Percentiles rank a stretch among this genome's conserved stretches.
Conservation (phyloP, 2,113 vertebrate species). For the Scolopax mira region DNA sequence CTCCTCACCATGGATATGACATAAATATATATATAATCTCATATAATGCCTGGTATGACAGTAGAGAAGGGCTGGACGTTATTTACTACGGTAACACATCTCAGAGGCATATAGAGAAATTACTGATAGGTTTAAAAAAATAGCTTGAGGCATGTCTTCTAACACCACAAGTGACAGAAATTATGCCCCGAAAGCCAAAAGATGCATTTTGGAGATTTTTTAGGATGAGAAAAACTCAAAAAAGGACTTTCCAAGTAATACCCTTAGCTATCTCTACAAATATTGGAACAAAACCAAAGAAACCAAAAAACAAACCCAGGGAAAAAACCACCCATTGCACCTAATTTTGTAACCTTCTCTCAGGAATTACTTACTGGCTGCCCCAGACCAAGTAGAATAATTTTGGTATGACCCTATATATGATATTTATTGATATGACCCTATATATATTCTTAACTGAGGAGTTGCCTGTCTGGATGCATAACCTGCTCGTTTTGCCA, state of each 20-base stretch:
- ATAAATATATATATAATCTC: neutral
- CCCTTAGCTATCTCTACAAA: neutral
- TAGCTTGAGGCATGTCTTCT: neutral
- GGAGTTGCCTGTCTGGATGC: neutral
- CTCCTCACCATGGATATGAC: neutral
- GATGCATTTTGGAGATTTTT: neutral
- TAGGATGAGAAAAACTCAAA: neutral
- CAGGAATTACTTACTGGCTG: neutral
- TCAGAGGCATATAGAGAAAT: neutral
- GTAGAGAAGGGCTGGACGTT: neutral
- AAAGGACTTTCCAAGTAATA: neutral
- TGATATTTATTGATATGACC: neutral
- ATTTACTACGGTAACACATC: neutral
- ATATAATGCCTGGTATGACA: neutral
- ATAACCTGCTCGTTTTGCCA: neutral
- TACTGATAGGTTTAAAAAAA: neutral
- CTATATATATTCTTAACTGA: neutral
- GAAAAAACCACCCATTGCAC: neutral
- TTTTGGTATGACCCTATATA: neutral
- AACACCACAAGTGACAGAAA: neutral
- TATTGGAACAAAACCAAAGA: neutral
- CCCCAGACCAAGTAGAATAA: neutral
- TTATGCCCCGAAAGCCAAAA: neutral
- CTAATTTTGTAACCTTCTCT: neutral
- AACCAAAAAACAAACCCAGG: accelerated